Conservation (phyloP, 1,140 invertebrate species). For the Aphelenchoides fujianensis region DNA sequence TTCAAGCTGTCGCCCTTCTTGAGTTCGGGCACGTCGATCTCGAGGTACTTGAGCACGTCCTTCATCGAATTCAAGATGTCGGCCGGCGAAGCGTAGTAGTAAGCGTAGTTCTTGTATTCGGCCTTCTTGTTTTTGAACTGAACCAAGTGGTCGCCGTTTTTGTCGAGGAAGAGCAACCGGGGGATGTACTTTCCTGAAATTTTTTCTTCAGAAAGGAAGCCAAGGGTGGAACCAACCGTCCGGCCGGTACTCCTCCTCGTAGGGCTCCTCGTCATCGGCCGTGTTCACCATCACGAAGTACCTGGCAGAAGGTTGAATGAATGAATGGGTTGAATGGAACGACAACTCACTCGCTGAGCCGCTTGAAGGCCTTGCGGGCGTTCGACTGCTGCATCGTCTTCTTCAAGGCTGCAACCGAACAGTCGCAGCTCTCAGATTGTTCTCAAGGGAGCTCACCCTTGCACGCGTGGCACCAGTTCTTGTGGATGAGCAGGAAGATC, state of each 20-base stretch:
- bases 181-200: slow-evolving; percentile 61
- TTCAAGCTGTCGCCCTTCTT: slow-evolving; percentile 59
- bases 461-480: slow-evolving; percentile 62
- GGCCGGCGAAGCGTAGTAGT: slow-evolving; percentile 60
- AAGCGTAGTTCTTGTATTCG: slow-evolving; percentile 62
- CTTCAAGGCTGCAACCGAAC: slow-evolving; percentile 60
- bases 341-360: slow-evolving; percentile 58
- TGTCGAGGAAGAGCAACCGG: slow-evolving; percentile 59
- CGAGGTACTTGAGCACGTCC: slow-evolving; percentile 56
- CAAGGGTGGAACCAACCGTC: too few relatives aligned
- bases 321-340: slow-evolving; percentile 37
- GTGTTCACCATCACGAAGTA: slow-evolving; percentile 62
- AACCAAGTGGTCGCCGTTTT: slow-evolving; percentile 44
- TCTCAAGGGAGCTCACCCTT: slow-evolving; percentile 44
- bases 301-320: neutral
- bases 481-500: slow-evolving; percentile 61
- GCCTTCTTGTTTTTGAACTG: slow-evolving; percentile 62
- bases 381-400: slow-evolving; percentile 62
- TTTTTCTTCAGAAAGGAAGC: neutral
- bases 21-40: slow-evolving; percentile 52
- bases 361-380: slow-evolving; percentile 61
- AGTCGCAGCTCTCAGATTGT: slow-evolving; percentile 8
- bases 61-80: slow-evolving; percentile 62
- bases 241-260: slow-evolving; percentile 56
- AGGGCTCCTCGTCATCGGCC: slow-evolving; percentile 61